Conservation (phyloP, 2,113 vertebrate genomes). For the Butorides virescens region DNA sequence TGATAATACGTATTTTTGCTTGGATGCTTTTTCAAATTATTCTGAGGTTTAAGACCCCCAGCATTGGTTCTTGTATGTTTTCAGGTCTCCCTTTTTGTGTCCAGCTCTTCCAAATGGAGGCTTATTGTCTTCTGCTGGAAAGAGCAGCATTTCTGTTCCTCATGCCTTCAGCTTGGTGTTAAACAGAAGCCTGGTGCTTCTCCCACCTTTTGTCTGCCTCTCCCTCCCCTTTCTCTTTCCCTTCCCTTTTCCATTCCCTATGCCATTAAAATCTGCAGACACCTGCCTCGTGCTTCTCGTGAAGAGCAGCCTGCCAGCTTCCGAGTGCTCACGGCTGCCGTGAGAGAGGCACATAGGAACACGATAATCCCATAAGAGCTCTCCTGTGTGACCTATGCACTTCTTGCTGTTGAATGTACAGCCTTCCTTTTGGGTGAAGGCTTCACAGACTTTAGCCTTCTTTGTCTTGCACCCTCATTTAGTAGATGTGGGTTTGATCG, state of each 20-base stretch:
- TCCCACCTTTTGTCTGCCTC: background rate
- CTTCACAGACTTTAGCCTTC: background rate
- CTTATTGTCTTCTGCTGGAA: background rate
- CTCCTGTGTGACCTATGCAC: accelerated
- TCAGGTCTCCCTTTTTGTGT: background rate
- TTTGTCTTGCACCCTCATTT: background rate
- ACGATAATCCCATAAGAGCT: accelerated
- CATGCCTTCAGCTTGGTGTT: accelerated
- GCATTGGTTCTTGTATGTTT: accelerated
- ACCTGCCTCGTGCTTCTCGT: background rate
- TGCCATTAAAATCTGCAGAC: background rate
- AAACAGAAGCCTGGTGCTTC: background rate
- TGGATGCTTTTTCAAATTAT: background rate
- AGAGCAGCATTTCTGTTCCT: background rate
- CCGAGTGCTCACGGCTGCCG: background rate
- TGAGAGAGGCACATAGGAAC: accelerated
- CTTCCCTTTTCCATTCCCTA: background rate
- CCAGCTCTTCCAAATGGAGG: accelerated
- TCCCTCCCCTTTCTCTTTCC: background rate
- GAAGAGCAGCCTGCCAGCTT: background rate
- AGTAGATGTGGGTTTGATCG: background rate
- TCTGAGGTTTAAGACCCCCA: background rate
- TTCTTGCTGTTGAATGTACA: accelerated
- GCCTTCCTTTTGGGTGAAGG: background rate
- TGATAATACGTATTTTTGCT: too few species aligned